Conservation (phyloP, 2,888 invertebrate genomes). For the Drosophila recens region DNA sequence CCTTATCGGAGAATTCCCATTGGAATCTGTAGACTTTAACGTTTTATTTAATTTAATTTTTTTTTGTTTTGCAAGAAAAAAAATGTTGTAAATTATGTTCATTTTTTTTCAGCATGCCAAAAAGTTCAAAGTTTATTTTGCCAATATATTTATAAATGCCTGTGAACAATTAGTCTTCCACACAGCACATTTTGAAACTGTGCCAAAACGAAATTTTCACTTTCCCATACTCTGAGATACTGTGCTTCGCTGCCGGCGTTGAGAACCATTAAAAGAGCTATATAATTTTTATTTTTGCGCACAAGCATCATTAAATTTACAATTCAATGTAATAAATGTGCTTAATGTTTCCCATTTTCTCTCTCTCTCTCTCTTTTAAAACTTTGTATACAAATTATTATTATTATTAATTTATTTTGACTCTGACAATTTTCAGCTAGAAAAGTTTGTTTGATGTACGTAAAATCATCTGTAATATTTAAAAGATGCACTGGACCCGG, state of each 20-base stretch:
- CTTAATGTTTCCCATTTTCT: neutral
- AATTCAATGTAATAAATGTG: constrained; percentile 35
- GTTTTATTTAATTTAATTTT: neutral
- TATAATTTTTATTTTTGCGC: constrained; percentile 27
- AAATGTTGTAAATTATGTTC: neutral
- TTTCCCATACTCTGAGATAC: constrained; percentile 26
- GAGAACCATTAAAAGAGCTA: constrained; percentile 46
- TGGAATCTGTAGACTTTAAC: neutral
- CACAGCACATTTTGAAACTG: constrained; percentile 40
- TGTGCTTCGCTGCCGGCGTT: constrained; percentile 35
- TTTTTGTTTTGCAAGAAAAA: too few relatives aligned
- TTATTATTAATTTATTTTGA: constrained; percentile 9
- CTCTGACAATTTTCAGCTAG: constrained; percentile 11
- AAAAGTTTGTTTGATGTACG: constrained; percentile 46
- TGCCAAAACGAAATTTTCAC: constrained; percentile 53
- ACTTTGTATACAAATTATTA: constrained; percentile 2
- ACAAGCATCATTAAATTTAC: constrained; percentile 31
- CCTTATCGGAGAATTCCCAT: constrained; percentile 1
- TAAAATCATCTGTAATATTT: constrained; percentile 10
- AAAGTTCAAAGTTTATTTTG: constrained; percentile 32
- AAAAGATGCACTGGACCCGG: constrained; percentile 1
- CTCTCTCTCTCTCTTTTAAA: neutral
- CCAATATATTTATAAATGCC: constrained; percentile 22
- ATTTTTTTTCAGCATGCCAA: neutral
- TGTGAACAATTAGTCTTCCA: constrained; percentile 25